Base-by-base conservation (phyloP, 2,888 invertebrate species). In the Drosophila flavopinicola region DNA sequence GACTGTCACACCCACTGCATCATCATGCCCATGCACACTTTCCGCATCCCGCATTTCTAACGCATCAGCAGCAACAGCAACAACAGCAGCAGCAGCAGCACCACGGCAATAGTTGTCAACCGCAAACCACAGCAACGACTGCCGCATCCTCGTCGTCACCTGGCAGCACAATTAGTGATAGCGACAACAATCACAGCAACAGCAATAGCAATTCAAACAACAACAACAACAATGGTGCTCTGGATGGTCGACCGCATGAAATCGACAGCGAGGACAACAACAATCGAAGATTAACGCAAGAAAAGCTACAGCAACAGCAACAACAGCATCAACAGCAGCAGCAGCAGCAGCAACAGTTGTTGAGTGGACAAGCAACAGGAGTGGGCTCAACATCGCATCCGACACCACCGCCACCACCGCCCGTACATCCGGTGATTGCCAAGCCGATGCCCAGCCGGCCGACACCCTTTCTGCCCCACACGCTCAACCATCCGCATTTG, bases 371-470 rank as follows among this genome's bases (percentile, higher is more conserved):
- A 64, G 54, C 74, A 51, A 63, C 76, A 64, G 77, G 69, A 56
- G 78, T 61, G 5, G 66, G 39, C 30, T 29, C 58, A 35, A 60
- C 78, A 15, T 66, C 85, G 17, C 87, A 75, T 51, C 78, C 87
- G 30, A 88, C 74, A 64, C 85, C 85, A 35, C 86, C 86, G 20
- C 44, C 44, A 11, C 75, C 74, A 10, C 54, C 66, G 13, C 51
- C 64, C 29, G 63, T 75, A 49, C 86, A 89, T 77, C 87, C 90
- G 83, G 90, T 92, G 78, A 94, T 96, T 88, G 96, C 96, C 47
- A 96, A 96, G 91, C 96, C 96, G 10, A 96, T 97, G 86, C 96
- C 97, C 54, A 94, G 96, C 91, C 93, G 96, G 70, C 94, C 92
- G 89, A 90, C 92, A 90, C 93, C 92, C 91, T 90, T 94, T 92